A percentile compares a stretch with the other conserved stretches of the same genome.
These are phyloP conservation scores for Pluvialis apricaria DNA, from an alignment of 2,113 vertebrate genomes.

Conservation along the genomic window DNA sequence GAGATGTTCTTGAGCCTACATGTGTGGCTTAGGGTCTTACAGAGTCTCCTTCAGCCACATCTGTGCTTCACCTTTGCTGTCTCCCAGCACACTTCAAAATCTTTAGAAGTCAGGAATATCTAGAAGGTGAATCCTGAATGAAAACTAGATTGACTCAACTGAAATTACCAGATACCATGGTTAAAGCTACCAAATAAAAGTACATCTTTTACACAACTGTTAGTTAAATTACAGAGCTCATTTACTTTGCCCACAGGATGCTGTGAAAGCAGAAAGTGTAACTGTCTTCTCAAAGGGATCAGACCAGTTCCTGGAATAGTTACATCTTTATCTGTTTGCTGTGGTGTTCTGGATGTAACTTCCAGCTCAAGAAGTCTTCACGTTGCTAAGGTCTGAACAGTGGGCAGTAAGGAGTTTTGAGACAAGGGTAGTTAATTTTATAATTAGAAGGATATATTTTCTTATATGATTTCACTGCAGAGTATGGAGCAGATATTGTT, in stretches of 20 bases:
- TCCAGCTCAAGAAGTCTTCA: background rate
- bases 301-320: background rate
- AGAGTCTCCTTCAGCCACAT: background rate
- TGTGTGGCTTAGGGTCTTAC: background rate
- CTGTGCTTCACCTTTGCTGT: background rate
- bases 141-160: background rate
- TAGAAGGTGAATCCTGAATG: background rate
- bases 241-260: background rate
- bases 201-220: background rate
- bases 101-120: background rate
- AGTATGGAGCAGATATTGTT: background rate
- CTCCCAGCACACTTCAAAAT: background rate
- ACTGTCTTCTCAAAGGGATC: background rate
- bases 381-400: background rate
- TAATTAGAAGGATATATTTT: background rate
- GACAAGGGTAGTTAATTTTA: background rate
- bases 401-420: background rate
- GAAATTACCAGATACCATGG: background rate
- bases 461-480: background rate
- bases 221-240: background rate
- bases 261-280: background rate
- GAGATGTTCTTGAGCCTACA: background rate
- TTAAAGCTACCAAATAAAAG: background rate
- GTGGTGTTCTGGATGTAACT: background rate
- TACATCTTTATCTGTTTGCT: background rate